A percentile compares a stretch with the other conserved stretches of the same genome.
Evolutionary conservation across 2,113 vertebrate genomes (phyloP).

Genomic region (human (Homo sapiens)): GRCh38 chr15:94346501-94347000

Average conservation of each 20-base stretch:
- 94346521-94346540: slow-evolving; percentile 86
- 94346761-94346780: slow-evolving; percentile 78
- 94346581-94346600: slow-evolving; percentile 89
- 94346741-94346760: slow-evolving; percentile 84
- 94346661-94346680: slow-evolving; percentile 84
- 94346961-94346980: neutral
- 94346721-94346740: slow-evolving; percentile 85
- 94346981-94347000: neutral
- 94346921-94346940: neutral
- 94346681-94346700: slow-evolving; percentile 86
- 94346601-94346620: slow-evolving; percentile 87
- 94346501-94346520: slow-evolving; percentile 80
- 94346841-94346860: slow-evolving; percentile 65
- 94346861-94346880: neutral
- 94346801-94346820: slow-evolving; percentile 80
- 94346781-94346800: slow-evolving; percentile 81
- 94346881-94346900: neutral
- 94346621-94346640: slow-evolving; percentile 92
- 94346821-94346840: slow-evolving; percentile 66
- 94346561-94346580: slow-evolving; percentile 91
- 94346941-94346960: neutral
- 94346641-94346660: slow-evolving; percentile 87
- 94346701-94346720: slow-evolving; percentile 87
- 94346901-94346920: neutral
- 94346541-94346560: slow-evolving; percentile 83